A percentile compares a stretch with the other conserved stretches of the same genome.
phyloP scores from a whole-genome alignment of 2,797 vertebrate genomes.

The Garrulus glandarius region DNA sequence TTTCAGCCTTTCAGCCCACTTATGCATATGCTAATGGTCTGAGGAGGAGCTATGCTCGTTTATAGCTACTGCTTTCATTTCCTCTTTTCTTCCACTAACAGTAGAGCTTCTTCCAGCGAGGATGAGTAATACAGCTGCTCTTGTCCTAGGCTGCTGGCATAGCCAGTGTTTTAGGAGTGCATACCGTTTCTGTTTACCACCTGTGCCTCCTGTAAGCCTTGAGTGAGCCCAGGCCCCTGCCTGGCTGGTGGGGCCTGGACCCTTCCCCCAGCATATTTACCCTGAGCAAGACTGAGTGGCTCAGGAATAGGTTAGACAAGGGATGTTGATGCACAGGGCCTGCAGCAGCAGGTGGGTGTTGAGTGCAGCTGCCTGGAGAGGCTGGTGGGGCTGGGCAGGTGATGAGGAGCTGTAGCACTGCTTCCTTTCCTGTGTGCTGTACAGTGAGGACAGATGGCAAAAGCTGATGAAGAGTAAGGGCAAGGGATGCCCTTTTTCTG shows the following conservation, averaged over 20 bases:
- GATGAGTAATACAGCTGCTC: not conserved
- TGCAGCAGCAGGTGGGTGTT: not conserved
- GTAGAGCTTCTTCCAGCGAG: not conserved
- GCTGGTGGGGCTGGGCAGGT: not conserved
- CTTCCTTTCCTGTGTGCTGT: not conserved
- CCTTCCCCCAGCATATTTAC: not conserved
- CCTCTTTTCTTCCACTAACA: not conserved
- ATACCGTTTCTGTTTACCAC: accelerated
- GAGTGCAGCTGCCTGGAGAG: not conserved
- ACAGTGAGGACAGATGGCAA: not conserved
- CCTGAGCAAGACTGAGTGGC: not conserved
- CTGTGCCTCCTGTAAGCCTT: not conserved
- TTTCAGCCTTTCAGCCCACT: not conserved
- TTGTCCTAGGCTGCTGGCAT: not conserved
- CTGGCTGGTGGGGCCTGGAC: not conserved
- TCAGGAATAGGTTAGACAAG: not conserved
- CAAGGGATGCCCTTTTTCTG: not conserved
- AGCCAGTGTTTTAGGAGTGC: not conserved
- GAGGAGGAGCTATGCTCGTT: not conserved
- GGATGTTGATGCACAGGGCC: accelerated
- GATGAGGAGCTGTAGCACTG: not conserved
- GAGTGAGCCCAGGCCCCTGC: not conserved
- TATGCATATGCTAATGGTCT: accelerated
- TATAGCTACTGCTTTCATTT: not conserved
- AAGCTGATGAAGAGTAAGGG: not conserved